Evolutionary conservation across 2,113 vertebrate genomes (phyloP), one percentile per base, ranked within the genome.

Genomic region (Thunnus thynnus): DNA sequence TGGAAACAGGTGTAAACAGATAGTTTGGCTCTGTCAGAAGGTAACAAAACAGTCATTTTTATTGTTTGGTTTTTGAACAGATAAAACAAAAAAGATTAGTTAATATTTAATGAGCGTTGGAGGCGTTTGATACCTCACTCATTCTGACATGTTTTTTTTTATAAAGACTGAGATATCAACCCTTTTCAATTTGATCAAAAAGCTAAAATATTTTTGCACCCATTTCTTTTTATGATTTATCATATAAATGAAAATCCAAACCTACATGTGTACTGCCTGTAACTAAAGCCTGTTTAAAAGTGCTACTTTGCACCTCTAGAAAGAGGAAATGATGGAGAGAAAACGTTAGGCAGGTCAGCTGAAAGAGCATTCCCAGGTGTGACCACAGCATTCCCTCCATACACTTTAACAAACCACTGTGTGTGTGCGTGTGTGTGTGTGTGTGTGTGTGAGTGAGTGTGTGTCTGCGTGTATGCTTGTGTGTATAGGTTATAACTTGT

Each of bases 301-400:
- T 9, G 74, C 85, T 69, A 27, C 68, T 79, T 86, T 89, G 48
- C 76, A 73, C 41, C 52, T 56, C 80, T 20, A 47, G 44, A 69
- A 67, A 82, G 74, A 65, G 80, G 47, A 85, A 89, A 86, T 79
- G 72, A 78, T 75, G 56, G 72, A 48, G 72, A 82, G 32, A 83
- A 83, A 88, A 86, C 9, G 47, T 78, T 80, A 56, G 61, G 54
- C 86, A 91, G 90, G 90, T 93, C 85, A 84, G 85, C 84, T 18
- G 14, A 85, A 81, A 93, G 87, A 90, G 82, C 88, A 87, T 93
- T 92, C 89, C 86, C 91, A 91, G 92, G 89, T 91, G 92, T 88
- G 88, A 91, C 91, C 91, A 79, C 92, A 92, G 77, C 90, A 87
- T 92, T 92, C 90, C 89, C 89, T 89, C 86, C 86, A 83, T 80